Evolutionary conservation across 92 coral and sea anemone genomes (phyloP), one percentile per base, ranked within the genome.

Genomic region (Parazoanthus atlanticus): DNA sequence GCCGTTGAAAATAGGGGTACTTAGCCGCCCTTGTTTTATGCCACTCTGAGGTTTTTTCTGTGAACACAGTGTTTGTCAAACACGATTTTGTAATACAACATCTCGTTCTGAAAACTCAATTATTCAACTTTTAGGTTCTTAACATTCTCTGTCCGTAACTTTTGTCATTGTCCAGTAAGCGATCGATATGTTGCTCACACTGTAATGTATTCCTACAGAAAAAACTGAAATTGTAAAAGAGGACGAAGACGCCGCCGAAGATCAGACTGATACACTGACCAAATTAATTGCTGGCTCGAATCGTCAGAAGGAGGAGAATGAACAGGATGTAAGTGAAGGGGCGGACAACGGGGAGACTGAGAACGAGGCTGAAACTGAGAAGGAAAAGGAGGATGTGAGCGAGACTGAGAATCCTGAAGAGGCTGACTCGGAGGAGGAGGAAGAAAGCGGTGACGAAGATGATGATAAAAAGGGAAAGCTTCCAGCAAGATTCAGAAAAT

Each of bases 351-450:
- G 5, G 38, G 36, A 26, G 38, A 71, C 33, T 29, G 76, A 71
- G 38, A 71, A 10, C 76, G 76, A 71, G 76, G 26, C n/a, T 61
- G 78, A 86, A 16, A 93, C 93, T n/a, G 91, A 86, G 54, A 73
- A 82, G 34, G 91, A 75, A 78, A n/a, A 47, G 74, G 93, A 84
- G 76, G 88, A 84, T 38, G 89, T 29, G 46, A 94, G 86, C 19
- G 93, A 89, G 76, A 82, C 90, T 8, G 52, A 89, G 67, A 79
- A 23, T 23, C 75, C 89, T 26, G 90, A 84, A 3, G 90, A 71
- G 11, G 88, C 76, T 71, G 92, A 80, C 25, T 89, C 74, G 21
- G 90, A 81, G 40, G 96, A 93, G 6, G 86, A 74, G 16, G 88
- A 28, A 19, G 86, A 89, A 7, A 83, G 83, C 38, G 89, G 86